Conservation (phyloP, 2,113 vertebrate species). For the Pachypanchax playfairii region DNA sequence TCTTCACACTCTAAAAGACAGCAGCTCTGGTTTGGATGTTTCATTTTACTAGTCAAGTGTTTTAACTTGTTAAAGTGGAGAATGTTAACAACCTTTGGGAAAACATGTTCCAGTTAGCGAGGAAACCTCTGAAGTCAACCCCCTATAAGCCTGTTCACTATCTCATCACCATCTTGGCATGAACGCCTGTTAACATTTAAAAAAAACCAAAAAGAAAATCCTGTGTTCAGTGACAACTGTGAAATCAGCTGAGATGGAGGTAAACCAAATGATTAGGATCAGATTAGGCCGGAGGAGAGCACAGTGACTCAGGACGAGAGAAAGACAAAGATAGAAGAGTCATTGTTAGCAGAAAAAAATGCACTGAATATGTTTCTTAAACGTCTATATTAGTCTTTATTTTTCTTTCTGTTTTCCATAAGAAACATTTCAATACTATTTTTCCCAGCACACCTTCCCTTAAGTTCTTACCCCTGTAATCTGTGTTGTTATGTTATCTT, state of each 20-base stretch:
- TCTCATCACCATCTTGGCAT: conserved; percentile 60
- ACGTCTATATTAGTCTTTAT: conserved; percentile 57
- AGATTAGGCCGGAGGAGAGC: conserved; percentile 44
- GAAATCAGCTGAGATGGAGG: conserved; percentile 74
- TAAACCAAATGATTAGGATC: conserved; percentile 68
- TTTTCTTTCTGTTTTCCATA: conserved; percentile 3
- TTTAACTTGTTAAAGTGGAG: conserved; percentile 36
- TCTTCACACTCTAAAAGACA: conserved; percentile 8
- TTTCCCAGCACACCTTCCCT: not conserved
- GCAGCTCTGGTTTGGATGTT: conserved; percentile 8
- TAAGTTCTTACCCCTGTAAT: not conserved
- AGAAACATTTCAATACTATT: conserved; percentile 6
- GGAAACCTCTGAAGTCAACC: conserved; percentile 8
- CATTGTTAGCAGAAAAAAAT: conserved; percentile 49
- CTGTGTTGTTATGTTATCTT: not conserved
- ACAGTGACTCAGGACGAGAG: conserved; percentile 37
- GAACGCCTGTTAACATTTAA: conserved; percentile 47
- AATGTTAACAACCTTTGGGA: conserved; percentile 40
- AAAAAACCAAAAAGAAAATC: conserved; percentile 60
- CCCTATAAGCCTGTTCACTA: conserved; percentile 22
- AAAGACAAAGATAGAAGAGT: conserved; percentile 19
- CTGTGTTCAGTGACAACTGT: conserved; percentile 72
- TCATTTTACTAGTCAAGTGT: conserved; percentile 32
- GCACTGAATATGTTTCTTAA: conserved; percentile 56
- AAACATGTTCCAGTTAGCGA: conserved; percentile 34